Evolutionary conservation across 92 coral and sea anemone genomes (phyloP).

Genomic region (Actinernus sp.): DNA sequence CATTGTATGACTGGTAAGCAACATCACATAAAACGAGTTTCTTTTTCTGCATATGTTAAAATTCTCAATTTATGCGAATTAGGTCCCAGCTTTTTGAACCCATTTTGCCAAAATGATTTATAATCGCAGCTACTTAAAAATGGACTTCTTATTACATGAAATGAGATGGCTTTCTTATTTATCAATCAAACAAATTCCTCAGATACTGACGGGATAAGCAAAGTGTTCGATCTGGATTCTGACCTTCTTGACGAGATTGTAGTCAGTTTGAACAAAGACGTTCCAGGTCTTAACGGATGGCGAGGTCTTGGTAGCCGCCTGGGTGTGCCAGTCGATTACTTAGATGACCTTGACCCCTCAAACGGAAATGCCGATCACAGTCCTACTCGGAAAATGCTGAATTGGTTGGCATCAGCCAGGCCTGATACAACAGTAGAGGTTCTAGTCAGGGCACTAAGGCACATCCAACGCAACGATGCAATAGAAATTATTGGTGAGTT

Average conservation of each 20-base stretch:
- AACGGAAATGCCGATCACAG: background rate
- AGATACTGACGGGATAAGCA: no score
- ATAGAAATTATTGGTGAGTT: slow-evolving; percentile 1
- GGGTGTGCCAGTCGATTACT: no score
- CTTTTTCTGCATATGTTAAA: no score
- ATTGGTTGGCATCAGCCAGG: slow-evolving; percentile 13
- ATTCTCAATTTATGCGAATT: no score
- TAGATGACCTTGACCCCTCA: slow-evolving; percentile 7
- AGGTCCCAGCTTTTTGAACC: no score
- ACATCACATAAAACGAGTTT: no score
- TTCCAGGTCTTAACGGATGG: slow-evolving; percentile 17
- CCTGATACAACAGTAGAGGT: background rate
- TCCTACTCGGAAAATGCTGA: slow-evolving; percentile 5
- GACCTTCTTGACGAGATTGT: slow-evolving; percentile 14
- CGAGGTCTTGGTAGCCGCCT: slow-evolving; percentile 4
- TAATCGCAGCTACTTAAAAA: no score
- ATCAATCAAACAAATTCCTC: no score
- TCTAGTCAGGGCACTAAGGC: background rate
- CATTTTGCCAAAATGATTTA: no score
- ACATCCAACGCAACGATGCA: slow-evolving; percentile 18
- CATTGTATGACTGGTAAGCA: no score
- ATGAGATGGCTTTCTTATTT: no score
- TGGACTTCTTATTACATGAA: no score
- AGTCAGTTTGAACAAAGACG: background rate
- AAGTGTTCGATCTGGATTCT: slow-evolving; percentile 16